These are phyloP conservation scores for Nothoprocta pentlandii DNA, from an alignment of 2,113 vertebrate species.

Conservation along the genomic window DNA sequence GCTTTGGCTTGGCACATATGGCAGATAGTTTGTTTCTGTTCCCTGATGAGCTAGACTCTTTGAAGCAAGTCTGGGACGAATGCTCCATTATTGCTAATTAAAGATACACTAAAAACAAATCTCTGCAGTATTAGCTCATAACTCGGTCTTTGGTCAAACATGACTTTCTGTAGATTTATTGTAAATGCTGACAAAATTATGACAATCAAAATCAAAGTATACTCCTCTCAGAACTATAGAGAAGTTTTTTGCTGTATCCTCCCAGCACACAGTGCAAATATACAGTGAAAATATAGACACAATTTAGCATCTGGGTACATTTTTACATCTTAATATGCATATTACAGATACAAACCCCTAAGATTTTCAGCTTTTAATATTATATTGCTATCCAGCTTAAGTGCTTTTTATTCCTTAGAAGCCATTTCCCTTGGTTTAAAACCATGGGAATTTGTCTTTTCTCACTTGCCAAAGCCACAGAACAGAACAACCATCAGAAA, in stretches of 20 bases:
- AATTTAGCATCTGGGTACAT: not conserved
- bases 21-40: not conserved
- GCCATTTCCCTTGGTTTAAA: conserved; percentile 52
- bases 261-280: not conserved
- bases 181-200: not conserved
- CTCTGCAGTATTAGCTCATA: not conserved
- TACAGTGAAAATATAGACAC: not conserved
- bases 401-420: not conserved
- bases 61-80: not conserved
- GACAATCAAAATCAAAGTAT: not conserved
- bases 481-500: conserved; percentile 64
- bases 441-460: conserved; percentile 68
- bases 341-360: not conserved
- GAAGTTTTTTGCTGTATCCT: not conserved
- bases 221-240: not conserved
- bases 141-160: not conserved
- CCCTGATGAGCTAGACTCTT: not conserved
- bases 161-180: not conserved
- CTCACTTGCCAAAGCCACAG: conserved; percentile 68
- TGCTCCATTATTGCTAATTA: not conserved
- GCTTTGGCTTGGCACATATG: not conserved
- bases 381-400: not conserved
- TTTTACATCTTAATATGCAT: not conserved
- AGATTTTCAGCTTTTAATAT: not conserved
- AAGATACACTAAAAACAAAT: not conserved